Evolutionary conservation across 1,140 invertebrate species (phyloP).

Genomic region (Callitettix versicolor): DNA sequence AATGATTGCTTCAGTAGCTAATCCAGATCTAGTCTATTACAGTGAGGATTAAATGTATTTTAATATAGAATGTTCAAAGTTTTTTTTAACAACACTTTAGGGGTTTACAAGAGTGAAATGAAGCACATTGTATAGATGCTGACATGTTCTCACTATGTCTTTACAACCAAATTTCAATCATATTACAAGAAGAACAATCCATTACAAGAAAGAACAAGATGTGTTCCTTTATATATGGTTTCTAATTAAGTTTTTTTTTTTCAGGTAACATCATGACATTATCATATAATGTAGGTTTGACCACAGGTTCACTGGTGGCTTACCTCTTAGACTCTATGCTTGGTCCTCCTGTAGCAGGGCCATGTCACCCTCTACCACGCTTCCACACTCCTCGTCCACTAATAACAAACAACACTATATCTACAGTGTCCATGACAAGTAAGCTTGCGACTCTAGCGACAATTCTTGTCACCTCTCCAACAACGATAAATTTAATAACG

Average conservation of each 20-base stretch:
- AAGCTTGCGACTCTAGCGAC: slow-evolving; percentile 5
- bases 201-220: too few relatives aligned
- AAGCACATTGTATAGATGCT: too few relatives aligned
- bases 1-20: too few relatives aligned
- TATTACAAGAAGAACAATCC: too few relatives aligned
- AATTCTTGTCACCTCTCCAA: slow-evolving; percentile 23
- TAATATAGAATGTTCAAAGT: too few relatives aligned
- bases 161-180: too few relatives aligned
- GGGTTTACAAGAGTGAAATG: too few relatives aligned
- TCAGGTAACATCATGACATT: slow-evolving; percentile 86
- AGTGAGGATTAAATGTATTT: too few relatives aligned
- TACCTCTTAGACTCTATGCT: slow-evolving; percentile 68
- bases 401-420: neutral
- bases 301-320: slow-evolving; percentile 68
- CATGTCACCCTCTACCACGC: slow-evolving; percentile 27
- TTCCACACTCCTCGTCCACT: slow-evolving; percentile 16
- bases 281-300: slow-evolving; percentile 75
- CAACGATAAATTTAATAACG: slow-evolving; percentile 8
- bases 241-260: slow-evolving; percentile 28
- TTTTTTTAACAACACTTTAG: too few relatives aligned
- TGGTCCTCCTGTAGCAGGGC: slow-evolving; percentile 42
- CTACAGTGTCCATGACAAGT: neutral
- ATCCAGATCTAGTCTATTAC: too few relatives aligned
- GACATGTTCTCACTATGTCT: too few relatives aligned
- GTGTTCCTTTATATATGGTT: too few relatives aligned